Conservation (phyloP, 2,888 invertebrate genomes). For the Stenodema calcarata region DNA sequence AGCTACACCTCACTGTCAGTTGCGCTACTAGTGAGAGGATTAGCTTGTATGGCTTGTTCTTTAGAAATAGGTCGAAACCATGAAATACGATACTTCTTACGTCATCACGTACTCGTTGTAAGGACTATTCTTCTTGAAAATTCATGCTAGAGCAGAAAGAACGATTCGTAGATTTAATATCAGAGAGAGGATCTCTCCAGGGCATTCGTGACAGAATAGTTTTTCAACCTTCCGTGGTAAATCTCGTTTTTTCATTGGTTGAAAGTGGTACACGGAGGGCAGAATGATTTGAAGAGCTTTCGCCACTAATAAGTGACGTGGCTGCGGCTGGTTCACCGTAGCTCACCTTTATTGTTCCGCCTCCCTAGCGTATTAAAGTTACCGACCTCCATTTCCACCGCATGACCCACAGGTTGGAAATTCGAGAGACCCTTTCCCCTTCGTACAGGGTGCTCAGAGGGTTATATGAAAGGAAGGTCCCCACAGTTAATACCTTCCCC, state of each 20-base stretch:
- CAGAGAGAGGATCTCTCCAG: no score
- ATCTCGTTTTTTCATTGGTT: neutral
- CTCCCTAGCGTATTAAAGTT: neutral
- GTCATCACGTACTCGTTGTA: no score
- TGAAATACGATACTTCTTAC: no score
- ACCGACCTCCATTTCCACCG: neutral
- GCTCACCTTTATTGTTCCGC: neutral
- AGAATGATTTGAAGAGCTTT: neutral
- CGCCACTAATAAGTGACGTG: neutral
- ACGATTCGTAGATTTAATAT: no score
- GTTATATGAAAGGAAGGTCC: neutral
- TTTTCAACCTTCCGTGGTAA: neutral
- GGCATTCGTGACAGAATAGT: no score
- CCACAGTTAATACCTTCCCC: neutral
- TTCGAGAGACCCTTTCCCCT: neutral
- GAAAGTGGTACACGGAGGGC: neutral
- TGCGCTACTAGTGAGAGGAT: no score
- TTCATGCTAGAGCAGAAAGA: no score
- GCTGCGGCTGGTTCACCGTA: neutral
- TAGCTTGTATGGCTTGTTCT: no score
- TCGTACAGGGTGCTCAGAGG: no score
- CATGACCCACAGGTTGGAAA: neutral
- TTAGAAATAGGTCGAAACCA: no score
- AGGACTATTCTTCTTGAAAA: no score
- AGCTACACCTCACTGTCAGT: no score